Evolutionary conservation across 2,797 vertebrate species (phyloP).

Genomic region (Allenopithecus nigroviridis): DNA sequence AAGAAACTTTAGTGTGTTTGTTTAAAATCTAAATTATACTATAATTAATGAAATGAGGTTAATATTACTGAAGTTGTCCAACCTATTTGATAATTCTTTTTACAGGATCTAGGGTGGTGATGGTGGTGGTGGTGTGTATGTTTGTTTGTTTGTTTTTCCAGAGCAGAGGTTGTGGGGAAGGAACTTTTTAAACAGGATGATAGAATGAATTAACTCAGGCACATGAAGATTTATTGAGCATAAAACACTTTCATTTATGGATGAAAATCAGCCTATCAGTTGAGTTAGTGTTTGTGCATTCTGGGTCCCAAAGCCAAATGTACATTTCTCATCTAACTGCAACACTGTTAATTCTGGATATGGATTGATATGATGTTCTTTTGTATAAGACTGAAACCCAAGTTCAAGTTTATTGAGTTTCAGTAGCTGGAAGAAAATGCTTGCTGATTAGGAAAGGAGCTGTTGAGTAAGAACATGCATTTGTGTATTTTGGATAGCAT

Average conservation of each 20-base stretch:
- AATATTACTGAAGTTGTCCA: not conserved
- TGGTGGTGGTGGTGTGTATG: not conserved
- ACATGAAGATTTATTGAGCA: not conserved
- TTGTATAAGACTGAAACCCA: not conserved
- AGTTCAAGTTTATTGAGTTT: conserved; percentile 23
- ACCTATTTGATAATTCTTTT: conserved; percentile 16
- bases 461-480: conserved; percentile 12
- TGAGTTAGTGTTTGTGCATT: not conserved
- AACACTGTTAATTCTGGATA: not conserved
- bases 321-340: not conserved
- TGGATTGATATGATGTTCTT: conserved; percentile 10
- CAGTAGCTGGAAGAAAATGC: not conserved
- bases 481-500: not conserved
- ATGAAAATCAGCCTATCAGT: not conserved
- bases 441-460: not conserved
- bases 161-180: not conserved
- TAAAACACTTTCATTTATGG: conserved; percentile 11
- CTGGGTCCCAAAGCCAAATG: conserved; percentile 19
- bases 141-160: not conserved
- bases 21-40: not conserved
- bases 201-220: conserved; percentile 6
- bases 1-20: conserved; percentile 27
- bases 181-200: conserved; percentile 10
- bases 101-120: not conserved
- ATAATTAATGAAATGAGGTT: conserved; percentile 21